Conservation (phyloP, 2,797 vertebrate genomes). For the Eidolon dupreanum region DNA sequence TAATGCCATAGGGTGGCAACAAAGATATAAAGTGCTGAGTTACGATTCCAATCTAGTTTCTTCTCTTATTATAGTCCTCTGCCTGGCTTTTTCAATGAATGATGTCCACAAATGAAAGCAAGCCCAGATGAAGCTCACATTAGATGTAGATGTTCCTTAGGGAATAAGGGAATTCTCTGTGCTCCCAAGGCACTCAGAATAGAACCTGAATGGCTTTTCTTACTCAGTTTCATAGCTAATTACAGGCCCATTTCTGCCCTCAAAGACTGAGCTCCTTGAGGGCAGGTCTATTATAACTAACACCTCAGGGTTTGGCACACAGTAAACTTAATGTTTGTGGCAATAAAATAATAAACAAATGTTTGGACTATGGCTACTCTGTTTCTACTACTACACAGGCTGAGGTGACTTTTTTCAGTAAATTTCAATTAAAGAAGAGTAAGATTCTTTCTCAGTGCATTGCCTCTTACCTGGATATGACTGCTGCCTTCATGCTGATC, state of each 20-base stretch:
- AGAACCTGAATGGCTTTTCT: not conserved
- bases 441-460: not conserved
- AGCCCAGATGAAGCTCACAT: not conserved
- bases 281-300: not conserved
- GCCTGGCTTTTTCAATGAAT: not conserved
- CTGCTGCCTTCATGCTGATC: conserved; percentile 89
- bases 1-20: not conserved
- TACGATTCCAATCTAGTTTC: not conserved
- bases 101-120: not conserved
- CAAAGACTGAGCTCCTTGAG: not conserved
- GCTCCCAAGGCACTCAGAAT: not conserved
- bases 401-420: not conserved
- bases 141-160: not conserved
- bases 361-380: not conserved
- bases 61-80: not conserved
- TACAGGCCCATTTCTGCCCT: not conserved
- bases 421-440: not conserved
- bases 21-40: not conserved
- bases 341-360: not conserved
- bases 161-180: not conserved
- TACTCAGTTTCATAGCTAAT: not conserved
- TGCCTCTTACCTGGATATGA: conserved; percentile 93
- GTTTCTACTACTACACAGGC: not conserved
- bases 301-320: not conserved
- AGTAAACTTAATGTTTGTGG: not conserved